phyloP scores from a whole-genome alignment of 2,888 invertebrate genomes.

The Eulithis testata region DNA sequence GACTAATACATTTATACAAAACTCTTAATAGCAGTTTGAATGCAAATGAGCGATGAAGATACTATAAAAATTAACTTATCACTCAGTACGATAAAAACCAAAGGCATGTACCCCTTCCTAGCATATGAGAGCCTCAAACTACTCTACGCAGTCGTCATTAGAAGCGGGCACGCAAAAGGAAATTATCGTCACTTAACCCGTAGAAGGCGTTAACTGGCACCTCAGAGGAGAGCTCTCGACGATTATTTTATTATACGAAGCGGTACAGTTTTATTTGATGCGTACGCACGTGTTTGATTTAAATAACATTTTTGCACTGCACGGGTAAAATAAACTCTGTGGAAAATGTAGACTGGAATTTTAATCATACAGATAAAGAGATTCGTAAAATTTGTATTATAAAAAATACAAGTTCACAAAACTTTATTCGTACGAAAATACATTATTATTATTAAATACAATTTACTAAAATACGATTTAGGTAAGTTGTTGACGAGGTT shows the following conservation, averaged over 20 bases:
- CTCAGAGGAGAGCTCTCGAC: constrained; percentile 76
- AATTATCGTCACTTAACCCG: constrained; percentile 84
- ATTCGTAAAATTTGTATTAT: too few relatives aligned
- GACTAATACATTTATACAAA: too few relatives aligned
- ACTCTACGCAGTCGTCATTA: constrained; percentile 66
- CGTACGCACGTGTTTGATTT: constrained; percentile 40
- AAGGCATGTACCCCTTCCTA: not conserved
- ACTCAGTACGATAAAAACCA: not conserved
- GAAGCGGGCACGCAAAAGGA: constrained; percentile 81
- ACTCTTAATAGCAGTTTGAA: too few relatives aligned
- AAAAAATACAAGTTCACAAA: too few relatives aligned
- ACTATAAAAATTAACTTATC: not conserved
- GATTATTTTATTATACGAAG: constrained; percentile 82
- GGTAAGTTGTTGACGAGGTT: too few relatives aligned
- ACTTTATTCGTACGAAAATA: too few relatives aligned
- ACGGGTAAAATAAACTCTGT: not conserved
- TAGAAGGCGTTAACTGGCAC: constrained; percentile 83
- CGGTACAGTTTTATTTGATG: constrained; percentile 66
- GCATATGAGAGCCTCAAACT: constrained; percentile 40
- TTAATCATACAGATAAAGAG: too few relatives aligned
- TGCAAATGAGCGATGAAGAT: too few relatives aligned
- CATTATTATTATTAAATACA: too few relatives aligned
- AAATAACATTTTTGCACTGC: not conserved
- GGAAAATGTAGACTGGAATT: not conserved
- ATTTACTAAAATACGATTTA: too few relatives aligned